These are phyloP conservation scores for Rapana venosa DNA, from an alignment of 2,888 invertebrate genomes.

Conservation along the genomic window DNA sequence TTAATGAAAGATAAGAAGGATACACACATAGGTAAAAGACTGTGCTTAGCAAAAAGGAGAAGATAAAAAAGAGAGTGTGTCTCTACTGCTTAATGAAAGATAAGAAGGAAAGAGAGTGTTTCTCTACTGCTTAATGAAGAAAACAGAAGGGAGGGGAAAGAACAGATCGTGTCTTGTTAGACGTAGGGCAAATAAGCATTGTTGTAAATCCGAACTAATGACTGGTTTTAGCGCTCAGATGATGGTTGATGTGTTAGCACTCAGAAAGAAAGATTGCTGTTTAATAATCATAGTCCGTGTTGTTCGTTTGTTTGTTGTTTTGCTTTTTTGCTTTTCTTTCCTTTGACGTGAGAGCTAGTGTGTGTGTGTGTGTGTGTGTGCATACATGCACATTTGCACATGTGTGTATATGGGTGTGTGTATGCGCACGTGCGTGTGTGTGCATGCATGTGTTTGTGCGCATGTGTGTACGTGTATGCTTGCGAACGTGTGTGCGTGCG, in stretches of 20 bases:
- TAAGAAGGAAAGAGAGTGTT: too few relatives aligned
- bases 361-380: neutral
- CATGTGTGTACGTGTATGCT: neutral
- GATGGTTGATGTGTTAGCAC: too few relatives aligned
- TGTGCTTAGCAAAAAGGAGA: too few relatives aligned
- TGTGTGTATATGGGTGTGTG: neutral
- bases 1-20: too few relatives aligned
- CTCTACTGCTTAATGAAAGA: too few relatives aligned
- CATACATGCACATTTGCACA: too few relatives aligned
- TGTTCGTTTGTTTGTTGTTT: neutral
- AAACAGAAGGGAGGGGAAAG: too few relatives aligned
- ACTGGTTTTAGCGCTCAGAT: neutral
- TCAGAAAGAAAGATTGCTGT: neutral
- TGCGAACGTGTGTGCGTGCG: neutral
- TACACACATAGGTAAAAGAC: too few relatives aligned
- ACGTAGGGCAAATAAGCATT: too few relatives aligned
- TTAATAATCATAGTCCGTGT: neutral
- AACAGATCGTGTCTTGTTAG: too few relatives aligned
- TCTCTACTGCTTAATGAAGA: too few relatives aligned
- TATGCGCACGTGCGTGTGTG: neutral
- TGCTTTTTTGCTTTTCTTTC: neutral
- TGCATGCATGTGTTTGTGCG: neutral
- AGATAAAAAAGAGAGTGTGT: too few relatives aligned
- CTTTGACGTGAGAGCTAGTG: neutral
- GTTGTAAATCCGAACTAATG: neutral